Evolutionary conservation across 2,797 vertebrate species (phyloP).

Genomic region (Sternotherus odoratus): DNA sequence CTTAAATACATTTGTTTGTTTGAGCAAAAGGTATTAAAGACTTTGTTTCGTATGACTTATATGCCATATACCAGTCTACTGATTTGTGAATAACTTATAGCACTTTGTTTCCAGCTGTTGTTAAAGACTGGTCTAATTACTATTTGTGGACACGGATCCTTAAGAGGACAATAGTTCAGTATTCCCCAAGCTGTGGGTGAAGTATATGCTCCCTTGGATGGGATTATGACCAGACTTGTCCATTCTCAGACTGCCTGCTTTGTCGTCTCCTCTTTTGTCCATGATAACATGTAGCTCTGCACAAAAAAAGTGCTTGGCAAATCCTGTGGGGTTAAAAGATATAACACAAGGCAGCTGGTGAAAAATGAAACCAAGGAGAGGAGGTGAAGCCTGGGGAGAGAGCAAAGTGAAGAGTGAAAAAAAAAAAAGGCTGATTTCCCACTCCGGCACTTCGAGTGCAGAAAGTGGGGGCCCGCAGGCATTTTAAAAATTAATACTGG

Average conservation of each 20-base stretch:
- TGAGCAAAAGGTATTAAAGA: not conserved
- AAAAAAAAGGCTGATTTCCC: too few relatives aligned
- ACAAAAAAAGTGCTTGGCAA: not conserved
- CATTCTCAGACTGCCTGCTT: not conserved
- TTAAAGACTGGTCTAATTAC: not conserved
- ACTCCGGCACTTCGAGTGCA: too few relatives aligned
- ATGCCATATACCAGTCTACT: not conserved
- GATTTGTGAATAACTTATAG: not conserved
- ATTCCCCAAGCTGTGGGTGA: not conserved
- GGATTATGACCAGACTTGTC: not conserved
- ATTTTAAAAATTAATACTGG: too few relatives aligned
- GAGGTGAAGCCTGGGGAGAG: not conserved
- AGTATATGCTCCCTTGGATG: not conserved
- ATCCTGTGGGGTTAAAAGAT: not conserved
- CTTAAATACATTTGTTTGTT: not conserved
- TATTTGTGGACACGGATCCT: not conserved
- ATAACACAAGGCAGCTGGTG: not conserved
- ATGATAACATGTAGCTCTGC: not conserved
- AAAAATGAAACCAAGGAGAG: not conserved
- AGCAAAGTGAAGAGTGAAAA: not conserved
- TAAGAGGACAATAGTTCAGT: not conserved
- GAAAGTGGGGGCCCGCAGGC: too few relatives aligned
- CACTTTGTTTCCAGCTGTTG: not conserved
- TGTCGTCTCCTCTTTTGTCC: not conserved
- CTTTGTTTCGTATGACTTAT: rapidly evolving